Evolutionary conservation across 2,113 vertebrate genomes (phyloP).

Genomic region (Physeter macrocephalus): DNA sequence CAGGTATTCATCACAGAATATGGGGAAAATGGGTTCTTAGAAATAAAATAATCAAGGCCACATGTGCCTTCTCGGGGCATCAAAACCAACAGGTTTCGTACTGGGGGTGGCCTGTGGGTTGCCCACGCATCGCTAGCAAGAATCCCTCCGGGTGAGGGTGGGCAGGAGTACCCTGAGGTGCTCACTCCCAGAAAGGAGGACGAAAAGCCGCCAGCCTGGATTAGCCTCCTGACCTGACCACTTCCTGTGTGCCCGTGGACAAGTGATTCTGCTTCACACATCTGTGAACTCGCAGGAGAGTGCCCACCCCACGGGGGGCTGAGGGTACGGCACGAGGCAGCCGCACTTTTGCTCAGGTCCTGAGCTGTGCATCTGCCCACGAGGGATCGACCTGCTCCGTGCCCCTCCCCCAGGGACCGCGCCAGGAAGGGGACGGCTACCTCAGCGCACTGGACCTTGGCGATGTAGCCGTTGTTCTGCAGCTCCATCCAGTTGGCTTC

Average conservation of each 20-base stretch:
- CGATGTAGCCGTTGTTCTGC: slow-evolving; percentile 98
- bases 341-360: background rate
- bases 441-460: slow-evolving; percentile 99
- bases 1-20: background rate
- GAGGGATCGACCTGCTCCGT: rapidly evolving
- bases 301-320: background rate
- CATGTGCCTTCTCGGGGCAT: background rate
- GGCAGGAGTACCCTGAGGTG: background rate
- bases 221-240: background rate
- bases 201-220: rapidly evolving
- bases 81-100: background rate
- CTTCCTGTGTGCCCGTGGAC: too few species aligned
- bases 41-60: background rate
- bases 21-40: background rate
- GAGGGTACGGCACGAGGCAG: rapidly evolving
- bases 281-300: background rate
- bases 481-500: slow-evolving; percentile 99
- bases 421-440: slow-evolving; percentile 72
- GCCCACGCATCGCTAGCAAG: rapidly evolving
- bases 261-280: too few species aligned
- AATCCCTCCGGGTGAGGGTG: background rate
- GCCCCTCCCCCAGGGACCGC: background rate
- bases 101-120: background rate
- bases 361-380: background rate
- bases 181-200: background rate